Base-by-base conservation (phyloP, 1,140 invertebrate genomes). In the Tribolium madens region DNA sequence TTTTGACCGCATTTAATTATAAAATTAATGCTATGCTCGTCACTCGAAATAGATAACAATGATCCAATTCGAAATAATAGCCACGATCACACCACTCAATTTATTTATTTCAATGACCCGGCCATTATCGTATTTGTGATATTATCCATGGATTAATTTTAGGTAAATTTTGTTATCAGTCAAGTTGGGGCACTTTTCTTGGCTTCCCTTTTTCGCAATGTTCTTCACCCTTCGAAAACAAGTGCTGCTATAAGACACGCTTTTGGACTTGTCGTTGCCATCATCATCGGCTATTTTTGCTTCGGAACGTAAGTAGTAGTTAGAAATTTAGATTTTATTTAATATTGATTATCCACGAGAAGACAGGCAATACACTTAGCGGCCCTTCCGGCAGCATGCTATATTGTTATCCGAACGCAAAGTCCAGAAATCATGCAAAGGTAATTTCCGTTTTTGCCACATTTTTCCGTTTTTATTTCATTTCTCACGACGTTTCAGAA, bases 91-190 rank as follows among this genome's bases (percentile, higher is more conserved):
- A 26, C 21, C 21, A 26, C 21, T 1, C 21, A 4, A 26, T 26
- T 21, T 26, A 26, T 26, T n/a, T n/a, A n/a, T n/a, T n/a, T 26
- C 21, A 26, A 26, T 26, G 21, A 26, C 21, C 21, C 21, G 3
- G 21, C 6, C 21, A 26, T 26, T 26, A 26, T 12, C 21, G 13
- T 33, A 69, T 33, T 13, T 36, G 26, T 12, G 15, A 31, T 31
- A 18, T 64, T 33, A 13, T 26, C n/a, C n/a, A n/a, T 26, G 21
- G 21, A 26, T 13, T 15, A 46, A 42, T 86, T 84, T 89, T 89
- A 96, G 94, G 88, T 94, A 73, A 96, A 96, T 88, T 96, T 96
- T 87, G 87, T 96, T 79, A 86, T 94, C 71, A 93, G 93, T 83
- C 95, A 96, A 89, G 87, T 95, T 82, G 88, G 91, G 75, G 94